Evolutionary conservation across 2,888 invertebrate species (phyloP).

Genomic region (Oegoconia quadripuncta): DNA sequence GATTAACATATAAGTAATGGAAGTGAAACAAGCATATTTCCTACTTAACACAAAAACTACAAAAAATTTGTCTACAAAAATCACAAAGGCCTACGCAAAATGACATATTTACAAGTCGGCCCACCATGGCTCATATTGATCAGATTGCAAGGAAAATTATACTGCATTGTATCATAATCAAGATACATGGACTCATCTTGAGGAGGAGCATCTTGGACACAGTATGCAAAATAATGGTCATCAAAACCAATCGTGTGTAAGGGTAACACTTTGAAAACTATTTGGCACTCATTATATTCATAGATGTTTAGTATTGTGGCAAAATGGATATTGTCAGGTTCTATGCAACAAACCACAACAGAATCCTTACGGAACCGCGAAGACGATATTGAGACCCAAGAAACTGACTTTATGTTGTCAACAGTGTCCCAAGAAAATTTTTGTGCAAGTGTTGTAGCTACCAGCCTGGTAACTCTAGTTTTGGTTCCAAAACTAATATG

Average conservation of each 20-base stretch:
- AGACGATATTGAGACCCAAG: neutral
- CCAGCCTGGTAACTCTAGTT: neutral
- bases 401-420: constrained; percentile 4
- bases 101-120: constrained; percentile 4
- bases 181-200: constrained; percentile 1
- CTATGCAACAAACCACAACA: neutral
- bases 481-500: neutral
- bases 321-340: constrained; percentile 1
- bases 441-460: neutral
- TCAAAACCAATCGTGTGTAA: constrained; percentile 6
- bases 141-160: constrained; percentile 6
- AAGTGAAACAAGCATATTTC: too few relatives aligned
- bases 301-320: neutral
- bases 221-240: constrained; percentile 7
- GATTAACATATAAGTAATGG: too few relatives aligned
- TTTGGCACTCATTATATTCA: neutral
- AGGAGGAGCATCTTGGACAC: neutral
- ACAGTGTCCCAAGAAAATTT: constrained; percentile 1
- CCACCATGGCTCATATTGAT: constrained; percentile 1
- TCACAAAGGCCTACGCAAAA: constrained; percentile 8
- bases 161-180: constrained; percentile 7
- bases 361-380: neutral
- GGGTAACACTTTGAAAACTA: neutral
- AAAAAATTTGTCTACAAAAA: too few relatives aligned
- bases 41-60: too few relatives aligned